These are phyloP conservation scores for Pelagia noctiluca DNA, from an alignment of 30 jellyfish, hydroid and myxozoan genomes.

Conservation along the genomic window DNA sequence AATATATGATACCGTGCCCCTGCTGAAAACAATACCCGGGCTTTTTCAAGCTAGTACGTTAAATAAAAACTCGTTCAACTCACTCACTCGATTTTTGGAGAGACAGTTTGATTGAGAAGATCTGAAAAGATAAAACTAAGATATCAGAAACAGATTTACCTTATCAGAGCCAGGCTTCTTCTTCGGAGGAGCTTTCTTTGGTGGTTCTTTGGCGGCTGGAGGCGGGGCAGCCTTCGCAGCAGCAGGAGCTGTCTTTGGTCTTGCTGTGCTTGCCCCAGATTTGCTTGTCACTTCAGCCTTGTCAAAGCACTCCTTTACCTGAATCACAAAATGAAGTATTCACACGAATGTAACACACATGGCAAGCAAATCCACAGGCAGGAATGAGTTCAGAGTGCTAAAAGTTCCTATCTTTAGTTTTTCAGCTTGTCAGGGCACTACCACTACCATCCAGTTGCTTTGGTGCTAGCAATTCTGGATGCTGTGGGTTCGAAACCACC, in stretches of 20 bases:
- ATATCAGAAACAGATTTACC: not conserved
- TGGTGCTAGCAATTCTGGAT: no score
- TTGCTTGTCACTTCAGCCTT: constrained; percentile 77
- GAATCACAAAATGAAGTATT: constrained; percentile 7
- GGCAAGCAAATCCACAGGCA: not conserved
- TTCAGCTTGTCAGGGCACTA: no score
- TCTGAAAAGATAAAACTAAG: no score
- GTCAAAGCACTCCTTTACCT: constrained; percentile 89
- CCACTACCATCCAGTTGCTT: no score
- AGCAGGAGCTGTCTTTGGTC: constrained; percentile 73
- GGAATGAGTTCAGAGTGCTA: not conserved
- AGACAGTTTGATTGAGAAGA: no score
- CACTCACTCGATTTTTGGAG: no score
- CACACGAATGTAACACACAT: not conserved
- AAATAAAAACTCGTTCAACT: no score
- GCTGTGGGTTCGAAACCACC: no score
- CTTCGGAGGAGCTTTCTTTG: constrained; percentile 19
- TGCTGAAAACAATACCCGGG: no score
- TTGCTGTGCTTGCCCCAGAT: constrained; percentile 72
- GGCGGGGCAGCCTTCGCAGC: constrained; percentile 52
- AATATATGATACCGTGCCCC: no score
- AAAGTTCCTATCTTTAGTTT: no score
- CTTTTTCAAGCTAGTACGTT: no score
- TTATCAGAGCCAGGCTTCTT: constrained; percentile 26
- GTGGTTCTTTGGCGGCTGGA: constrained; percentile 21